These are phyloP conservation scores for Prorops nasuta DNA, from an alignment of 1,140 invertebrate genomes.

Conservation along the genomic window DNA sequence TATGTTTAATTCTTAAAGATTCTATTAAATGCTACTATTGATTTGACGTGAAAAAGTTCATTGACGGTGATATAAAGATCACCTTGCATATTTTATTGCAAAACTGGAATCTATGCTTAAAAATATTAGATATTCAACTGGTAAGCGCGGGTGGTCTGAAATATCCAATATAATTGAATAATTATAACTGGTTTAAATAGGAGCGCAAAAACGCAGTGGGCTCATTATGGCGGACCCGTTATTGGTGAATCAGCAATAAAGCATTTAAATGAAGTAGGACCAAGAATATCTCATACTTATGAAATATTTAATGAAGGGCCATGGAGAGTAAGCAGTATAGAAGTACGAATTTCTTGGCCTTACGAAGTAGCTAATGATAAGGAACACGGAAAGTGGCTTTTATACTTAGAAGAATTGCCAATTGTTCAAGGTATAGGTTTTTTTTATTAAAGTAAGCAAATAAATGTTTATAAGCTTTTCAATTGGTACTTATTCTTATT, in stretches of 20 bases:
- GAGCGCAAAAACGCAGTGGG: constrained; percentile 54
- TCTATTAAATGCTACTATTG: too few relatives aligned
- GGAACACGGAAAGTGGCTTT: constrained; percentile 80
- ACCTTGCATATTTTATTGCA: too few relatives aligned
- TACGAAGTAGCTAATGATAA: constrained; percentile 80
- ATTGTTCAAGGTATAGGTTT: constrained; percentile 64
- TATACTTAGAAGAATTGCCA: constrained; percentile 83
- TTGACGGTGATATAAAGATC: too few relatives aligned
- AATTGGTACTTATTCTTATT: constrained; percentile 9
- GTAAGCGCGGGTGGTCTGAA: too few relatives aligned
- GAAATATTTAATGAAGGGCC: constrained; percentile 85
- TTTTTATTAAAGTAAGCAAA: not conserved
- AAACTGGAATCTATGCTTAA: too few relatives aligned
- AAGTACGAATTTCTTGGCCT: constrained; percentile 86
- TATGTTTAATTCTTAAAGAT: too few relatives aligned
- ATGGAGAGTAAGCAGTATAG: constrained; percentile 75
- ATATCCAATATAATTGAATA: too few relatives aligned
- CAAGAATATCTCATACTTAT: constrained; percentile 80
- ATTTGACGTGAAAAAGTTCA: too few relatives aligned
- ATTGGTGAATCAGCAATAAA: constrained; percentile 81
- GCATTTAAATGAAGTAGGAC: constrained; percentile 82
- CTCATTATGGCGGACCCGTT: constrained; percentile 83
- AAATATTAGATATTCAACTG: too few relatives aligned
- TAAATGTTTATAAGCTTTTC: not conserved
- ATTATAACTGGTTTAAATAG: too few relatives aligned